Percentiles rank a stretch among this genome's conserved stretches.
Conservation (phyloP, 2,888 invertebrate genomes). For the Epirrita christyi region DNA sequence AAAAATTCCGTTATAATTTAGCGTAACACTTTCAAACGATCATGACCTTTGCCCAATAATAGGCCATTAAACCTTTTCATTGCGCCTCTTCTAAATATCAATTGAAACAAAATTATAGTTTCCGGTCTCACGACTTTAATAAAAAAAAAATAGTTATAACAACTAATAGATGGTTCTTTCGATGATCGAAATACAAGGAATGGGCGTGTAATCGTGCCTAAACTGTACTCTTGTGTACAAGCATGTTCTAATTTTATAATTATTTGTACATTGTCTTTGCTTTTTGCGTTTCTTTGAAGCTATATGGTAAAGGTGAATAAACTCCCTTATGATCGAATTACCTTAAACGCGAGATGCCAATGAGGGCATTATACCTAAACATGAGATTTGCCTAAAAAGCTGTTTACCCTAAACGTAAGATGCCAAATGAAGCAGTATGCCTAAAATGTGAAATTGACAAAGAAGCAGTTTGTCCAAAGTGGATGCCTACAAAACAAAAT, state of each 20-base stretch:
- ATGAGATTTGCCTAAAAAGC: too few relatives aligned
- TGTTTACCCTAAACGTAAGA: too few relatives aligned
- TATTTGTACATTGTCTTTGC: slow-evolving; percentile 27
- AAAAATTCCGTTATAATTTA: slow-evolving; percentile 35
- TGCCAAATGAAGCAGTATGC: too few relatives aligned
- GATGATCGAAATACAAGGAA: slow-evolving; percentile 45
- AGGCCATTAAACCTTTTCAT: slow-evolving; percentile 37
- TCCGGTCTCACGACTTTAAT: slow-evolving; percentile 46
- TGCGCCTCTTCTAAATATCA: slow-evolving; percentile 43
- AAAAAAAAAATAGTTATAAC: slow-evolving; percentile 42
- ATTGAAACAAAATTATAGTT: slow-evolving; percentile 47
- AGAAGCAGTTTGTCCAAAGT: too few relatives aligned
- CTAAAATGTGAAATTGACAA: too few relatives aligned
- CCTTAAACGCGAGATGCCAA: too few relatives aligned
- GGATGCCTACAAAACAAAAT: too few relatives aligned
- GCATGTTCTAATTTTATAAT: slow-evolving; percentile 50
- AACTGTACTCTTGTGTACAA: slow-evolving; percentile 41
- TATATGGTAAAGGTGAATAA: slow-evolving; percentile 1
- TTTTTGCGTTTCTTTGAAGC: slow-evolving; percentile 15
- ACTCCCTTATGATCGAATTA: too few relatives aligned
- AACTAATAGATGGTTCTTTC: slow-evolving; percentile 43
- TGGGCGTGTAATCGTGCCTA: slow-evolving; percentile 38
- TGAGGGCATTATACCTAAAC: too few relatives aligned
- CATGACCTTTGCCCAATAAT: slow-evolving; percentile 37
- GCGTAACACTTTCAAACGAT: slow-evolving; percentile 31